phyloP scores from a whole-genome alignment of 2,797 vertebrate genomes.

The Sebastiscus albofasciatus region DNA sequence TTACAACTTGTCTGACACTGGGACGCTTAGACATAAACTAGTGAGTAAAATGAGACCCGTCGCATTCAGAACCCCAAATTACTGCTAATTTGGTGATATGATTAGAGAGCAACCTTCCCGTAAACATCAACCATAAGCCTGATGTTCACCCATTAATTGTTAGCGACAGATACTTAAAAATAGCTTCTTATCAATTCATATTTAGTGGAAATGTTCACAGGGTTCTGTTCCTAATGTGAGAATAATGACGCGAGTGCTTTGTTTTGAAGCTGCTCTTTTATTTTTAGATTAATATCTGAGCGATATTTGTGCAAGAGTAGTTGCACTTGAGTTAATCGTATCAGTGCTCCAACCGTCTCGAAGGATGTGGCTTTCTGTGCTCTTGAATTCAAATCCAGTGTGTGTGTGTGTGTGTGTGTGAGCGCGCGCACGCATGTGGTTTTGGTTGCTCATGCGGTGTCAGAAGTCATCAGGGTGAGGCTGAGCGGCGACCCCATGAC shows the following conservation, averaged over 20 bases:
- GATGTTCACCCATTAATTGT: slow-evolving; percentile 54
- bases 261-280: slow-evolving; percentile 2
- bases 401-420: not conserved
- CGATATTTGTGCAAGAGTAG: not conserved
- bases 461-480: slow-evolving; percentile 84
- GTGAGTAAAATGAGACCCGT: slow-evolving; percentile 62
- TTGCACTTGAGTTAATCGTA: slow-evolving; percentile 30
- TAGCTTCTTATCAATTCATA: slow-evolving; percentile 10
- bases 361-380: slow-evolving; percentile 52
- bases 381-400: slow-evolving; percentile 14
- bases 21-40: slow-evolving; percentile 52
- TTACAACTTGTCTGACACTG: slow-evolving; percentile 60
- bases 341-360: slow-evolving; percentile 12
- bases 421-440: slow-evolving; percentile 35
- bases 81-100: slow-evolving; percentile 67
- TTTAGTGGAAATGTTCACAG: not conserved
- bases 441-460: slow-evolving; percentile 75
- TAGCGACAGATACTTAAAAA: slow-evolving; percentile 21
- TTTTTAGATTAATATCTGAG: not conserved
- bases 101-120: slow-evolving; percentile 65
- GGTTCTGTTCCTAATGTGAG: not conserved
- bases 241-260: not conserved
- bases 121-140: slow-evolving; percentile 54
- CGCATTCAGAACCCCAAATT: slow-evolving; percentile 60
- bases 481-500: slow-evolving; percentile 79